A percentile compares a stretch with the other conserved stretches of the same genome.
Evolutionary conservation across 2,888 invertebrate species (phyloP).

Genomic region (Diachrysia chrysitis): DNA sequence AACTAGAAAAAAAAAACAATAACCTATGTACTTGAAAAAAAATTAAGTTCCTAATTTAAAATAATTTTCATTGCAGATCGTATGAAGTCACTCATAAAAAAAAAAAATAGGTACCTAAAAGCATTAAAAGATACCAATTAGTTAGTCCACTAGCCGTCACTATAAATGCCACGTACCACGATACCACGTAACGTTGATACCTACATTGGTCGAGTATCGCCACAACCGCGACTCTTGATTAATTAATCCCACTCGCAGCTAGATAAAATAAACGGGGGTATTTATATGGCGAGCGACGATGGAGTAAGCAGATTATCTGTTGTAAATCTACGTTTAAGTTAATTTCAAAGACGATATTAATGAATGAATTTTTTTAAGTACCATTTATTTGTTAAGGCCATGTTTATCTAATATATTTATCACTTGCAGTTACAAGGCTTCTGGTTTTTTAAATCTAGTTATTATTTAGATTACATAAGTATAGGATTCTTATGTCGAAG

Average conservation of each 20-base stretch:
- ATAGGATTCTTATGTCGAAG: too few species aligned
- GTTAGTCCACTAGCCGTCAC: not conserved
- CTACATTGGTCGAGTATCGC: conserved; percentile 37
- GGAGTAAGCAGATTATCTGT: not conserved
- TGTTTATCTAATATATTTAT: not conserved
- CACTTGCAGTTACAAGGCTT: too few species aligned
- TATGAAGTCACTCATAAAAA: too few species aligned
- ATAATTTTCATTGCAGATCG: too few species aligned
- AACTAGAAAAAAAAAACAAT: too few species aligned
- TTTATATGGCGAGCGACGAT: conserved; percentile 5
- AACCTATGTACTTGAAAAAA: too few species aligned
- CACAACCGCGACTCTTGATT: conserved; percentile 43
- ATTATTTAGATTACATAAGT: too few species aligned
- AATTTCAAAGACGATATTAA: not conserved
- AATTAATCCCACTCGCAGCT: conserved; percentile 30
- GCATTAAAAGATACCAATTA: not conserved
- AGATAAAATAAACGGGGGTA: conserved; percentile 25
- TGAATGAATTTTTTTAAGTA: not conserved
- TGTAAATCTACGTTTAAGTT: not conserved
- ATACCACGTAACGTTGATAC: conserved; percentile 31
- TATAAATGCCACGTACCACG: not conserved
- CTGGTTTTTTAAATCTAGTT: too few species aligned
- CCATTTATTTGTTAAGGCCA: not conserved
- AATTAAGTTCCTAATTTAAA: too few species aligned
- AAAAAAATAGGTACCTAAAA: too few species aligned